A percentile compares a stretch with the other conserved stretches of the same genome.
These are phyloP conservation scores for Mizuhopecten yessoensis DNA, from an alignment of 1,140 invertebrate species.

Conservation along the genomic window DNA sequence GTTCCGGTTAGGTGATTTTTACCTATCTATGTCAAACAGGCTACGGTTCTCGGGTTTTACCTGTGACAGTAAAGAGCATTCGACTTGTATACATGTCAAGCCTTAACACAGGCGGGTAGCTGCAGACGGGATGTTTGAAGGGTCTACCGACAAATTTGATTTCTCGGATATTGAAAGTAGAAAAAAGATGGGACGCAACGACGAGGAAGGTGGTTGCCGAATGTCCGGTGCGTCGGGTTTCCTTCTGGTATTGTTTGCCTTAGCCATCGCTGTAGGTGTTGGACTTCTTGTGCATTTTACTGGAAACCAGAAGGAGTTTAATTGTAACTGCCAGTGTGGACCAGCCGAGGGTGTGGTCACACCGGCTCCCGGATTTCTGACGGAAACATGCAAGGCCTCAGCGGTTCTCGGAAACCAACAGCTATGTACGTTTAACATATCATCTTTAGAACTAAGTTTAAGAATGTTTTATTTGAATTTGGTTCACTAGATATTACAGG, in stretches of 20 bases:
- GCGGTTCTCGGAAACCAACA: constrained; percentile 45
- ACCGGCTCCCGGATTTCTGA: neutral
- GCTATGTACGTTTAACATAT: constrained; percentile 46
- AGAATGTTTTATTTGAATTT: too few species aligned
- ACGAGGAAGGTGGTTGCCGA: constrained; percentile 50
- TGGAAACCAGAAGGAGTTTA: constrained; percentile 44
- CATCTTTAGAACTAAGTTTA: neutral
- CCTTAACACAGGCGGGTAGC: neutral
- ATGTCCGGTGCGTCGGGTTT: constrained; percentile 58
- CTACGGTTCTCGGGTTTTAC: too few species aligned
- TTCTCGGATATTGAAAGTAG: constrained; percentile 4
- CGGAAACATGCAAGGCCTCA: constrained; percentile 36
- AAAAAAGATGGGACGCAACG: constrained; percentile 6
- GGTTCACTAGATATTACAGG: too few species aligned
- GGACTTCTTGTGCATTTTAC: constrained; percentile 66
- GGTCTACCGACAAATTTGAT: neutral
- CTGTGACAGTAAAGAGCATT: too few species aligned
- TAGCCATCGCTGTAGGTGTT: constrained; percentile 61
- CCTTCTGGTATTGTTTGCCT: constrained; percentile 57
- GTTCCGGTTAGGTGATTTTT: too few species aligned
- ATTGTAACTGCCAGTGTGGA: constrained; percentile 46
- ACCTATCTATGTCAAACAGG: too few species aligned
- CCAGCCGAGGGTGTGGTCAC: neutral
- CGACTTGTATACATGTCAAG: too few species aligned
- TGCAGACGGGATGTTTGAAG: neutral